Conservation (phyloP, 2,113 vertebrate species). For the Podarcis raffonei region DNA sequence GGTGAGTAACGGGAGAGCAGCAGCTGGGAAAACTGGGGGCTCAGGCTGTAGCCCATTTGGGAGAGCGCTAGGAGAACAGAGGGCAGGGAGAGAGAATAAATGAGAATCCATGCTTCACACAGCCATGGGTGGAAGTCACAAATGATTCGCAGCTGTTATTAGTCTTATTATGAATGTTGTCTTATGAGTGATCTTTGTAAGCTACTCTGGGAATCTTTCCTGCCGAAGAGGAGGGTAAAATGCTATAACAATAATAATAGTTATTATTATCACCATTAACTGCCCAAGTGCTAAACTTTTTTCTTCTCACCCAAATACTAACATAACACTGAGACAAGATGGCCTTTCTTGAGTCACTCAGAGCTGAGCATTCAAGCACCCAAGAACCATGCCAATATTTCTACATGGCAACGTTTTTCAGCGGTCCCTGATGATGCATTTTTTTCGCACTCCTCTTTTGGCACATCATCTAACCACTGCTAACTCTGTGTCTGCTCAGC, state of each 20-base stretch:
- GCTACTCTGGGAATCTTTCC: neutral
- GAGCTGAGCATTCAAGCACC: neutral
- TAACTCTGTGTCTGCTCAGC: neutral
- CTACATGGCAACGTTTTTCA: neutral
- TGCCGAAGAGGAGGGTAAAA: neutral
- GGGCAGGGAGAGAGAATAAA: neutral
- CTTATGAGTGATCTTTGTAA: neutral
- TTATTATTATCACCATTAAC: neutral
- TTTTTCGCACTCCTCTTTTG: neutral
- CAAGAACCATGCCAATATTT: neutral
- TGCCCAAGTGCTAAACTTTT: neutral
- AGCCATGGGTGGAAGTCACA: accelerated
- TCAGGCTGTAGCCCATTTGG: conserved; percentile 96
- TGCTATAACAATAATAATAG: neutral
- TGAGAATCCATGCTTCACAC: accelerated
- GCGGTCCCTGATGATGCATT: no score
- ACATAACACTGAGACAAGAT: neutral
- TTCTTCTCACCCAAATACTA: neutral
- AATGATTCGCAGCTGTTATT: neutral
- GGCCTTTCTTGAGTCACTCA: neutral
- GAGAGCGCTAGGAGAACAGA: conserved; percentile 80
- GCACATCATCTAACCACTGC: neutral
- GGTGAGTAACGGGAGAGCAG: conserved; percentile 78
- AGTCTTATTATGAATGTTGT: neutral
- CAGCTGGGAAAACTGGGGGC: conserved; percentile 90